Conservation (phyloP, 2,797 vertebrate species). For the Enteromius anoplus region DNA sequence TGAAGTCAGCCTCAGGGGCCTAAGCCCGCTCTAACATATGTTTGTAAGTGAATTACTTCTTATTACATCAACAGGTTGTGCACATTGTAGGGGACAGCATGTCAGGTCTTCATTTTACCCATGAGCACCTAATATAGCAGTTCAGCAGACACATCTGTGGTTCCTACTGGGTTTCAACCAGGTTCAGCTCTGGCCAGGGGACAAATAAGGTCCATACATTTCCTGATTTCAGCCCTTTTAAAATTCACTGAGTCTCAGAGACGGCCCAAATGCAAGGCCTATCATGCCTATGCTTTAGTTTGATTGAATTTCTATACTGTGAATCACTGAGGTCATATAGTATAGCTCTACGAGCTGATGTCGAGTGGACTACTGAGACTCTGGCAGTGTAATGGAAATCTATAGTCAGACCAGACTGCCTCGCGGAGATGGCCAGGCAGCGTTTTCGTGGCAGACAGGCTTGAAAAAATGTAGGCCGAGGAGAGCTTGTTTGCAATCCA, state of each 20-base stretch:
- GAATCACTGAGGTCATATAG: slow-evolving; percentile 37
- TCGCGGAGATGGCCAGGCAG: slow-evolving; percentile 54
- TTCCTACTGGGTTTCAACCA: slow-evolving; percentile 41
- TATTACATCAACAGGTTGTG: slow-evolving; percentile 56
- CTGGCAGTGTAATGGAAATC: slow-evolving; percentile 63
- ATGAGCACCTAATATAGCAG: slow-evolving; percentile 37
- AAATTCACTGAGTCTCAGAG: slow-evolving; percentile 44
- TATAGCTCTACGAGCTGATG: slow-evolving; percentile 28
- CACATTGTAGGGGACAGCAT: slow-evolving; percentile 48
- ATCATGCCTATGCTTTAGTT: slow-evolving; percentile 43
- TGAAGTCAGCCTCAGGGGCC: slow-evolving; percentile 33
- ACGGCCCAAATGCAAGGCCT: slow-evolving; percentile 36
- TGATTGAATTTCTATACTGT: slow-evolving; percentile 49
- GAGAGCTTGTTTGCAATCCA: slow-evolving; percentile 58
- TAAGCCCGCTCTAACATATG: slow-evolving; percentile 43
- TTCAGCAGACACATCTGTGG: slow-evolving; percentile 25
- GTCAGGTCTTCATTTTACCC: slow-evolving; percentile 46
- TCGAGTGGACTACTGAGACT: slow-evolving; percentile 41
- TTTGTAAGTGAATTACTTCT: slow-evolving; percentile 54
- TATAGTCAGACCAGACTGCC: slow-evolving; percentile 57
- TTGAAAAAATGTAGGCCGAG: slow-evolving; percentile 56
- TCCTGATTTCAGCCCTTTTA: slow-evolving; percentile 32
- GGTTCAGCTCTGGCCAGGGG: slow-evolving; percentile 32
- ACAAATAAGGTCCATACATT: slow-evolving; percentile 27
- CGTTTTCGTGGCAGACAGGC: slow-evolving; percentile 53